These are phyloP conservation scores for Drosophila pruinosa DNA, from an alignment of 1,140 invertebrate species.

Conservation along the genomic window DNA sequence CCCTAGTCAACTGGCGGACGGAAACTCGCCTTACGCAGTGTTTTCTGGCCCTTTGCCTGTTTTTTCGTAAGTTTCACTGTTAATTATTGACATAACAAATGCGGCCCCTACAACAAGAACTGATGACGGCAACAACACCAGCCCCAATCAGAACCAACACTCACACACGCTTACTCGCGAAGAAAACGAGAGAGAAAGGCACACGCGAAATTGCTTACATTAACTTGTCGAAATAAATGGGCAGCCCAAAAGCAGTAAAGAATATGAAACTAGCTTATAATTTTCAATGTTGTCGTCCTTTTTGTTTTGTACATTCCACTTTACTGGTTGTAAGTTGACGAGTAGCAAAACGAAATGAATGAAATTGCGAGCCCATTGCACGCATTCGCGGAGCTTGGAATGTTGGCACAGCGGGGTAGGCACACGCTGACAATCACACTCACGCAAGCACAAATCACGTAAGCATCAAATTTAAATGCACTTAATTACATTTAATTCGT, in stretches of 20 bases:
- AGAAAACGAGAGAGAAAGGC: conserved; percentile 14
- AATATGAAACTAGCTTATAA: conserved; percentile 50
- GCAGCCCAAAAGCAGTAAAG: conserved; percentile 8
- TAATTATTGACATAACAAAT: conserved; percentile 81
- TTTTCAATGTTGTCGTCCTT: conserved; percentile 39
- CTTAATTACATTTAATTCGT: conserved; percentile 65
- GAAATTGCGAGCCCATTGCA: conserved; percentile 18
- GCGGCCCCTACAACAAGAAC: conserved; percentile 33
- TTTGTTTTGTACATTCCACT: conserved; percentile 43
- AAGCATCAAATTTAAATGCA: conserved; percentile 61
- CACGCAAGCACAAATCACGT: conserved; percentile 48
- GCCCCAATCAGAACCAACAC: conserved; percentile 34
- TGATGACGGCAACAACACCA: conserved; percentile 58
- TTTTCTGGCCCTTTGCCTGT: conserved; percentile 29
- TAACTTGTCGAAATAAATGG: conserved; percentile 47
- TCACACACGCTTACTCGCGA: neutral
- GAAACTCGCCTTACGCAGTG: conserved; percentile 48
- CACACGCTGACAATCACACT: conserved; percentile 2
- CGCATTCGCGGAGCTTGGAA: neutral
- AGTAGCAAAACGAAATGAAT: conserved; percentile 32
- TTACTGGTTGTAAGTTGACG: neutral
- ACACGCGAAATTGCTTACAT: conserved; percentile 65
- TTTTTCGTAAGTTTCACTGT: conserved; percentile 50
- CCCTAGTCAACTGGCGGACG: conserved; percentile 18
- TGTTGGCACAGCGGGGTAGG: neutral